phyloP scores from a whole-genome alignment of 2,113 vertebrate species.

The Scartelaos histophorus region DNA sequence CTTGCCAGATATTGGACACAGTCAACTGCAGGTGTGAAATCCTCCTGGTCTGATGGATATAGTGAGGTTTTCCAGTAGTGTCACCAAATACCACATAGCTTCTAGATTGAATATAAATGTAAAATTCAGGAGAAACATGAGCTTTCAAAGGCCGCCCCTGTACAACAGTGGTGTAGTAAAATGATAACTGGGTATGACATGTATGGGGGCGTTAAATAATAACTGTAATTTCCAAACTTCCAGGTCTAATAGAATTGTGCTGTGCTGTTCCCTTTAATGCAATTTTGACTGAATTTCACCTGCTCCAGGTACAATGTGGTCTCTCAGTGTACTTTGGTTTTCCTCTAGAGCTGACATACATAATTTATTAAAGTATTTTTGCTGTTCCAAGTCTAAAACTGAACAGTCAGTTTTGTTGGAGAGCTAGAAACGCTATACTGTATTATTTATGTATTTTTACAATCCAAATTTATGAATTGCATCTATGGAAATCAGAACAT shows the following conservation, averaged over 20 bases:
- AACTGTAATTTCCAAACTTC: neutral
- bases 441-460: too few species aligned
- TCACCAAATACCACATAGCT: neutral
- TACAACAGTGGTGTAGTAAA: neutral
- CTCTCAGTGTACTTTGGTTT: neutral
- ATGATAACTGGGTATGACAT: neutral
- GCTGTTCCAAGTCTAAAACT: too few species aligned
- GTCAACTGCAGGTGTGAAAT: slow-evolving; percentile 8
- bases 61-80: neutral
- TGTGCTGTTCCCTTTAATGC: too few species aligned
- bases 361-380: too few species aligned
- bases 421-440: too few species aligned
- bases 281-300: neutral
- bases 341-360: neutral
- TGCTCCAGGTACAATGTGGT: neutral
- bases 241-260: too few species aligned
- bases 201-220: neutral
- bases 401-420: too few species aligned
- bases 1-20: slow-evolving; percentile 32
- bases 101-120: neutral
- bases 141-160: neutral
- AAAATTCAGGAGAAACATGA: neutral
- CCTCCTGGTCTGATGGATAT: neutral
- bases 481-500: neutral
- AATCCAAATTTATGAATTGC: neutral